Evolutionary conservation across 2,797 vertebrate species (phyloP), one percentile per base, ranked within the genome.

Genomic region (Morelia viridis): DNA sequence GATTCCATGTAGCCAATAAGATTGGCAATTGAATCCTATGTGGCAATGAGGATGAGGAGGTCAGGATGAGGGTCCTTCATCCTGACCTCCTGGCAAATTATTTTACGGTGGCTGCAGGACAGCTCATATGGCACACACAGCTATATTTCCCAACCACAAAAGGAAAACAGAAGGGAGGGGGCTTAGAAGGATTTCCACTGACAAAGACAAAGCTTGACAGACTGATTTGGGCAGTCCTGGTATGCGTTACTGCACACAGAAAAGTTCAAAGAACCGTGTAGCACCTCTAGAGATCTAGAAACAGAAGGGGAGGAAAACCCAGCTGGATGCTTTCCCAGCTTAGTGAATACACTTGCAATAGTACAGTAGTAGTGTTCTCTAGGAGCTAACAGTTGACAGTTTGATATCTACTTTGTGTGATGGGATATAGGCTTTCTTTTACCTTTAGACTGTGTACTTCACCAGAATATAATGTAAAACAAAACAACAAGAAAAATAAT

Each of bases 391-490:
- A 26, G 3, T 46, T 87, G 62, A 58, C 31, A 35, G 19, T 46
- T 46, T 62, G 31, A 19, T 64, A 35, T 22, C 35, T 80, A 41
- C 35, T 80, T 1, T 0, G 2, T 80, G 35, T 80, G 71, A 80
- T 41, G 71, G 17, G 31, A 31, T 89, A 57, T 76, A 7, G 26
- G 17, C 41, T 57, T 71, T 31, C 35, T 22, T 53, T 71, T 46
- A 87, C 8, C 87, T 87, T 86, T 88, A 92, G 92, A 91, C 93
- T 94, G 53, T n/a, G 91, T 92, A 46, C 15, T 92, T 94, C 89
- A 91, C 0, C 0, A 93, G 62, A 68, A 9, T 19, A 90, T 85
- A 22, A 50, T 85, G 53, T 50, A n/a, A 61, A 88, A 26, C 2
- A 62, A 53, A 13, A 85, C 13, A 64, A 85, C 50, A 53, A 53